These are phyloP conservation scores for Lepidothrix coronata DNA, from an alignment of 2,113 vertebrate genomes.

Conservation along the genomic window DNA sequence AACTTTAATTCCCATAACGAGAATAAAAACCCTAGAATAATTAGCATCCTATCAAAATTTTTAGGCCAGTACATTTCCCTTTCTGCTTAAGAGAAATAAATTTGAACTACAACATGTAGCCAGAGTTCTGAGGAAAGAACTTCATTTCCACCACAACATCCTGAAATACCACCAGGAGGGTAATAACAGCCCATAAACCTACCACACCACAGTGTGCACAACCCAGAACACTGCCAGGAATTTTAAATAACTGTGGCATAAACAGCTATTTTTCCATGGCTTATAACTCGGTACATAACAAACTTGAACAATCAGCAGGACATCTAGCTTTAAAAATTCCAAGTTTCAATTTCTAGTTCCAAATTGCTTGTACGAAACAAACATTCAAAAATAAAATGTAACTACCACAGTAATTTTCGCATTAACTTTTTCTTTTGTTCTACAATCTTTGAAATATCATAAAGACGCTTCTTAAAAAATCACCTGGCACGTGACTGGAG, in stretches of 20 bases:
- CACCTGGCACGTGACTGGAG: not conserved
- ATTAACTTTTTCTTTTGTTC: not conserved
- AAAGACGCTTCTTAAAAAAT: not conserved
- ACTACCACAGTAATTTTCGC: not conserved
- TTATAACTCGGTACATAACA: not conserved
- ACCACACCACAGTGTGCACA: not conserved
- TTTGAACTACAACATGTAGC: not conserved
- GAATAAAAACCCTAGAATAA: not conserved
- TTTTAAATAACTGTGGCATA: not conserved
- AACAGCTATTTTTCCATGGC: not conserved
- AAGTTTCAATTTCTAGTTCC: not conserved
- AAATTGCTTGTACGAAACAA: not conserved
- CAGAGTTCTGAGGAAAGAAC: not conserved
- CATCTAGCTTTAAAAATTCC: not conserved
- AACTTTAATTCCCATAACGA: not conserved
- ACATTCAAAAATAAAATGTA: not conserved
- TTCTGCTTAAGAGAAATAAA: not conserved
- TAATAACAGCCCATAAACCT: not conserved
- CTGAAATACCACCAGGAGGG: not conserved
- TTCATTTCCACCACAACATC: slow-evolving; percentile 7
- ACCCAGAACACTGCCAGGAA: not conserved
- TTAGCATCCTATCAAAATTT: not conserved
- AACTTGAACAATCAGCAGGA: not conserved
- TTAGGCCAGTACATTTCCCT: not conserved
- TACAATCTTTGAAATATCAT: not conserved